Conservation (phyloP, 1,140 invertebrate species). For the Bombus turneri region DNA sequence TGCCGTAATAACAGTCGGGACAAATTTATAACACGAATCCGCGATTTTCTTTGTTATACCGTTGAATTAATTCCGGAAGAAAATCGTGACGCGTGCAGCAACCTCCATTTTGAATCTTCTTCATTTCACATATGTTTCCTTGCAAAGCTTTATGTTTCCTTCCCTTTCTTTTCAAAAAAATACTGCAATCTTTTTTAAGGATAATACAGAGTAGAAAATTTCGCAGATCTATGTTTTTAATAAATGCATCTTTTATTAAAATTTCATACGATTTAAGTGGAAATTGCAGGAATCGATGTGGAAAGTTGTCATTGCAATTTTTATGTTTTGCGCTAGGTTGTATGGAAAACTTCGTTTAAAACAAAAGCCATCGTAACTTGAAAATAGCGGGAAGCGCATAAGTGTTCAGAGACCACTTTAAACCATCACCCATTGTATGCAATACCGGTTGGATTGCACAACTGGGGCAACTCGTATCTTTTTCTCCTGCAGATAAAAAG, state of each 20-base stretch:
- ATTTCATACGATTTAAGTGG: not conserved
- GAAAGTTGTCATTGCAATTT: not conserved
- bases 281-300: not conserved
- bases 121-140: not conserved
- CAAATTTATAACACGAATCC: not conserved
- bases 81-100: no score
- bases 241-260: not conserved
- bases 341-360: no score
- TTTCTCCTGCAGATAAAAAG: not conserved
- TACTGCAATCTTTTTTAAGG: no score
- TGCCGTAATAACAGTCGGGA: not conserved
- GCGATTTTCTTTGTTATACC: not conserved
- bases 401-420: not conserved
- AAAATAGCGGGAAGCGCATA: not conserved
- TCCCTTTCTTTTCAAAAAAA: not conserved
- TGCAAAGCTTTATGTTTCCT: not conserved
- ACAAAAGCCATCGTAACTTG: not conserved
- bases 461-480: constrained; percentile 4
- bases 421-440: not conserved
- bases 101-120: not conserved
- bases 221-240: no score
- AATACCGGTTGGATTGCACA: constrained; percentile 8
- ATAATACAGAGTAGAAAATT: no score
- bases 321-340: no score
- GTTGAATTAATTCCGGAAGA: not conserved